Evolutionary conservation across 2,888 invertebrate species (phyloP).

Genomic region (Eutolmus rufibarbis): DNA sequence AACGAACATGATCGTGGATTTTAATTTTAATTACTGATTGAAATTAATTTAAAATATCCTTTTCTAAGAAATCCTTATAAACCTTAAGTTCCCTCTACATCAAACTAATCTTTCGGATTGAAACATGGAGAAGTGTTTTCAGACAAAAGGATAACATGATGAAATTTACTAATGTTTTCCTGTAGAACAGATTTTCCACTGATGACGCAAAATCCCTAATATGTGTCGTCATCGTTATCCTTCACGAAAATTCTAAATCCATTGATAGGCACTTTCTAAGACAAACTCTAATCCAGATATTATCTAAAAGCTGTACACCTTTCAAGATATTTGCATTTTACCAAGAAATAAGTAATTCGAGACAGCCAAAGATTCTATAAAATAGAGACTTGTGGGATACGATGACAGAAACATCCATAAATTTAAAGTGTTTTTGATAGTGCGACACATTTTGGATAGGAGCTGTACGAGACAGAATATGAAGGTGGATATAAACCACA

Average conservation of each 20-base stretch:
- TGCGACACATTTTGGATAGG: neutral
- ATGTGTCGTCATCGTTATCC: neutral
- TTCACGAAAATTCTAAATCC: neutral
- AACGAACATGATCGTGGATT: too few relatives aligned
- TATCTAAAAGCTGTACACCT: neutral
- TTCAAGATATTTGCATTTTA: neutral
- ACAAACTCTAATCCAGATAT: neutral
- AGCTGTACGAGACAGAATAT: neutral
- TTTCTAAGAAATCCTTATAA: neutral
- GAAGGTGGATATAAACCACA: neutral
- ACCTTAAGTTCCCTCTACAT: neutral
- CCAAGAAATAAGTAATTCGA: neutral
- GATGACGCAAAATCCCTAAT: neutral
- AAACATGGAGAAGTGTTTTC: too few relatives aligned
- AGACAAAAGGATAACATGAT: neutral
- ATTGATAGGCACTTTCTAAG: neutral
- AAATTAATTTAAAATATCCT: neutral
- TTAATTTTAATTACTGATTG: too few relatives aligned
- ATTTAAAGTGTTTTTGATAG: neutral
- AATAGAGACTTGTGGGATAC: neutral
- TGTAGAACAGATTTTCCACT: too few relatives aligned
- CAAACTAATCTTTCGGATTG: neutral
- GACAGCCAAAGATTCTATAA: neutral
- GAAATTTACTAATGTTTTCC: neutral
- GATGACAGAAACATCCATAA: neutral